A percentile compares a stretch with the other conserved stretches of the same genome.
Evolutionary conservation across 2,113 vertebrate species (phyloP).

Genomic region (Ascaphus truei): DNA sequence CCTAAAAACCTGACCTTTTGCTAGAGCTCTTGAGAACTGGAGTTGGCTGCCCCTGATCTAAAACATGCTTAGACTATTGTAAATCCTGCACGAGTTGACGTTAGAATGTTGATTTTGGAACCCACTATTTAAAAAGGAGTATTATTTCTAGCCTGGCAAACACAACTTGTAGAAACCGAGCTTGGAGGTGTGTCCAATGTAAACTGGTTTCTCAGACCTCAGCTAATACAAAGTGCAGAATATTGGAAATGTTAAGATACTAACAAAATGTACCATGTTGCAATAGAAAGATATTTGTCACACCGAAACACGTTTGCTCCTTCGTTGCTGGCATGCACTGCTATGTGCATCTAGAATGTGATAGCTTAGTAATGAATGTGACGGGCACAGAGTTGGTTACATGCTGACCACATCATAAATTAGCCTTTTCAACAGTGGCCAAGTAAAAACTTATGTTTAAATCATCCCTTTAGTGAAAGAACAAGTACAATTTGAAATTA

Average conservation of each 20-base stretch:
- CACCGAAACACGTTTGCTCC: conserved; percentile 43
- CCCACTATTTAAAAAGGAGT: background rate
- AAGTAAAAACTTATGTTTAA: conserved; percentile 38
- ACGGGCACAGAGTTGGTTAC: conserved; percentile 43
- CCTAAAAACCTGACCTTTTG: too few species aligned
- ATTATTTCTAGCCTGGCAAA: conserved; percentile 50
- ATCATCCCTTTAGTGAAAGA: conserved; percentile 14
- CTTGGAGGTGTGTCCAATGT: conserved; percentile 40
- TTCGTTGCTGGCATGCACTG: conserved; percentile 47
- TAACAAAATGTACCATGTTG: conserved; percentile 41
- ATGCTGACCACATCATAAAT: conserved; percentile 52
- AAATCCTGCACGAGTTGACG: too few species aligned
- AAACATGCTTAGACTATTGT: too few species aligned
- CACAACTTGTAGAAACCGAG: conserved; percentile 42
- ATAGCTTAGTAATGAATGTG: conserved; percentile 41
- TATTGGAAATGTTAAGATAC: conserved; percentile 9
- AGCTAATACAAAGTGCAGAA: conserved; percentile 54
- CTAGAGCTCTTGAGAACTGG: too few species aligned
- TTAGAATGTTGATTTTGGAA: conserved; percentile 36
- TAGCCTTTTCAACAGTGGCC: conserved; percentile 43
- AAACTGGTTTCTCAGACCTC: conserved; percentile 43
- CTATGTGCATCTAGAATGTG: conserved; percentile 45
- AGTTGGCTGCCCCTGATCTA: too few species aligned
- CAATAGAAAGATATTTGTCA: conserved; percentile 32
- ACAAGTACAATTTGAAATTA: too few species aligned